These are phyloP conservation scores for Donacobius atricapilla DNA, from an alignment of 2,113 vertebrate species.

Conservation along the genomic window DNA sequence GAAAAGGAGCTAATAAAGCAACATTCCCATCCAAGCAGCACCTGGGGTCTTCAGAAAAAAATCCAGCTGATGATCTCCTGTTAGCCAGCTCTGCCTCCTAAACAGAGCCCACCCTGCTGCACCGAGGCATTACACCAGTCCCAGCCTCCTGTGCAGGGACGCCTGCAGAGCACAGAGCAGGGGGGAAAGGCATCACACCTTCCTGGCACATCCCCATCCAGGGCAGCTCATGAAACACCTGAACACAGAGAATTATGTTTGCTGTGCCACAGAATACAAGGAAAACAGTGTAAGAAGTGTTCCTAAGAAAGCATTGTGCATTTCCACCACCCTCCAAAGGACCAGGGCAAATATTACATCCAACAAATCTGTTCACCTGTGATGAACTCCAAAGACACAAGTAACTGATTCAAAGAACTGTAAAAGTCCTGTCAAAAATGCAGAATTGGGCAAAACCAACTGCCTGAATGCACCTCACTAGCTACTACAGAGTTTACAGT, in stretches of 20 bases:
- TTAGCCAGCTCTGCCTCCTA: not conserved
- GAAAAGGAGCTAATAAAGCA: not conserved
- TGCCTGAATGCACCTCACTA: not conserved
- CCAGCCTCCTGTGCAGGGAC: not conserved
- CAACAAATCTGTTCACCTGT: fast-evolving
- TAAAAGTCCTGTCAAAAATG: not conserved
- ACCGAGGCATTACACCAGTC: fast-evolving
- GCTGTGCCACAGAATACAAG: not conserved
- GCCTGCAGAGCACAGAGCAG: not conserved
- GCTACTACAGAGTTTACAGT: not conserved
- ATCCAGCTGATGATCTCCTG: not conserved
- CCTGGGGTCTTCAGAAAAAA: not conserved
- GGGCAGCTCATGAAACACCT: not conserved
- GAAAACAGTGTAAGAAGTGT: not conserved
- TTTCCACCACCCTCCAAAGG: not conserved
- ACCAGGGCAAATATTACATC: not conserved
- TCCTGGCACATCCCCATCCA: not conserved
- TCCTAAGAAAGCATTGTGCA: not conserved
- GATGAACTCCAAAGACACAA: not conserved
- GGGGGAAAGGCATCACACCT: not conserved
- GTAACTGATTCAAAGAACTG: not conserved
- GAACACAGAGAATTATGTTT: not conserved
- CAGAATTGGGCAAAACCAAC: not conserved
- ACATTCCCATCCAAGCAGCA: not conserved
- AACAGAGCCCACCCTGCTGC: not conserved